Base-by-base conservation (phyloP, 2,888 invertebrate species). In the Yponomeuta evonymella region DNA sequence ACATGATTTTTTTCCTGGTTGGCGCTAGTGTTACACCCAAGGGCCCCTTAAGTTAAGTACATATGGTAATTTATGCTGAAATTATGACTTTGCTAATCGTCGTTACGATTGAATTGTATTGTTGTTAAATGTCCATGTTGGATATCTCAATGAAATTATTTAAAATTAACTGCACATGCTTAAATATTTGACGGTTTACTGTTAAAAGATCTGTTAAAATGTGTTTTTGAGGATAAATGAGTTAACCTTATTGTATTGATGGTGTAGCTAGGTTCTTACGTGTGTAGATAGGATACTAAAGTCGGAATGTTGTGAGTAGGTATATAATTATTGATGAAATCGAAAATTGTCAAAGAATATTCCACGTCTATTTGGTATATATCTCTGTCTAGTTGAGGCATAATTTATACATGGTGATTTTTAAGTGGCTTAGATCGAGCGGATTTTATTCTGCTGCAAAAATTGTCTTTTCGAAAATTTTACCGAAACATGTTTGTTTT, bases 201-300 rank as follows among this genome's bases (percentile, higher is more conserved):
- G 43, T 43, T 8, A 43, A 43, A 43, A 43, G 23, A 43, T 8
- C 3, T 43, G 1, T 8, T 5, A 8, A 43, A 43, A 43, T 5
- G 1, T 43, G 43, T 8, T 43, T 43, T 5, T 8, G 43, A 43
- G 43, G 6, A 23, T 23, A 23, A 23, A 23, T 33, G 33, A 33
- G 51, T 58, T 58, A 58, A 58, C 12, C 3, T 58, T 4, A 58
- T 58, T 58, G 15, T 58, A 15, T 58, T 15, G 12, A 58, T 15
- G 51, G 12, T 58, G 15, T 15, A 15, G 12, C 15, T 58, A 58
- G 15, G 15, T 15, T 15, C 15, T 15, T 58, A 15, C 15, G 51
- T 58, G 51, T 58, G 12, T 58, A 58, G 51, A 58, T 58, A 58
- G 51, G 51, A 58, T 58, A 58, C 51, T 58, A 58, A 58, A 58